Evolutionary conservation across 2,888 invertebrate genomes (phyloP).

Genomic region (Terebella lapidaria): DNA sequence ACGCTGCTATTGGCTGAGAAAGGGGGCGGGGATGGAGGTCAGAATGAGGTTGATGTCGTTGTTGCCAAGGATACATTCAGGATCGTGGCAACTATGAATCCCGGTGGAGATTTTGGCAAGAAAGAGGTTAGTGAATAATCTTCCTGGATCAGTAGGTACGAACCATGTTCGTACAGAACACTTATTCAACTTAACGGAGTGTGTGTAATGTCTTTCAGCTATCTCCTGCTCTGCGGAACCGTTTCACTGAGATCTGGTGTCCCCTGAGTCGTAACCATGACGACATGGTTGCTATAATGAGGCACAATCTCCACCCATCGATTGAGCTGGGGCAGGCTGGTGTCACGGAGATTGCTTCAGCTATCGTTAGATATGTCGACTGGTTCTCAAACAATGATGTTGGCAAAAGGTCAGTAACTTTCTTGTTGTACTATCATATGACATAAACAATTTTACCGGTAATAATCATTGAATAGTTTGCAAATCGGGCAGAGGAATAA

Average conservation of each 20-base stretch:
- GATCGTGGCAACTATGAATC: conserved; percentile 98
- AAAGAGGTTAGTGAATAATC: conserved; percentile 74
- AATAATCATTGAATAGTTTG: no score
- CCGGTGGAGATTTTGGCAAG: conserved; percentile 98
- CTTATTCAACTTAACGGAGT: background rate
- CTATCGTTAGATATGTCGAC: conserved; percentile 74
- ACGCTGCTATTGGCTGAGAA: conserved; percentile 87
- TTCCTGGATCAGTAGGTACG: background rate
- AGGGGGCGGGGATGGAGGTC: conserved; percentile 47
- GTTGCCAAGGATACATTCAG: conserved; percentile 69
- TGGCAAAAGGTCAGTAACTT: conserved; percentile 58
- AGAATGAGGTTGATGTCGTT: conserved; percentile 41
- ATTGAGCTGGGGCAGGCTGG: conserved; percentile 53
- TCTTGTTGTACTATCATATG: background rate
- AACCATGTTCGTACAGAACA: background rate
- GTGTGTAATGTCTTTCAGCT: no score
- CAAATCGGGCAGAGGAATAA: no score
- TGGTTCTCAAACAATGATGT: conserved; percentile 71
- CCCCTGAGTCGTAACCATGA: conserved; percentile 58
- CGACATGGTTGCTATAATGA: conserved; percentile 76
- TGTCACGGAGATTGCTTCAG: conserved; percentile 59
- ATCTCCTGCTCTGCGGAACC: conserved; percentile 91
- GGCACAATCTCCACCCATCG: conserved; percentile 65
- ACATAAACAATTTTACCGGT: no score
- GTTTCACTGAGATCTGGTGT: conserved; percentile 99